Evolutionary conservation across 37 sponge, comb jelly and placozoan genomes (phyloP), one percentile per base, ranked within the genome.

Genomic region (Eunapius fragilis): DNA sequence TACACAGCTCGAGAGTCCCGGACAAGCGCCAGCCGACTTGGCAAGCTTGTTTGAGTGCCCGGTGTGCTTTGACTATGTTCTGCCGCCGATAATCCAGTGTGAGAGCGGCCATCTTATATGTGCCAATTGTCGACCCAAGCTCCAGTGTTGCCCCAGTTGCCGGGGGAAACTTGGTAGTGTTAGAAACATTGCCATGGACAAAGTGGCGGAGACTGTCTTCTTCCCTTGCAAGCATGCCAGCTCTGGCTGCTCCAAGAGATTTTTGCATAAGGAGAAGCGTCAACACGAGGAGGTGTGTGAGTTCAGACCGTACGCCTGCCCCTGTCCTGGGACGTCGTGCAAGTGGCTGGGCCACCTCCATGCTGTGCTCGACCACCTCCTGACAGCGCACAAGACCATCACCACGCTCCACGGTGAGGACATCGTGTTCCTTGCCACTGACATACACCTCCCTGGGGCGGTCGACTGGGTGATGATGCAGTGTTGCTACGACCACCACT

Each of bases 381-480:
- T 85, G 4, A 79, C 75, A 2, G 85, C 91, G 31, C 98, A 98
- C 93, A 96, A 96, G 86, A 91, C 91, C 74, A 96, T 98, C 74
- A 98, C 98, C 35, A 98, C 92, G 2, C 93, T 98, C 2, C 87
- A 89, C 11, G 98, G 98, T 5, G 98, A 98, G 58, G 98, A 98
- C 76, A 98, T 98, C 50, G 98, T 98, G 75, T 98, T 98, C 79
- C 89, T 98, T 23, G 98, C 98, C 19, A 98, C 98, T 28, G 98
- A 98, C 73, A 94, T 98, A 33, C 89, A 93, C 48, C 89, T 98
- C 13, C 94, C 93, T 0, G 98, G 98, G 2, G 95, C 98, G 0
- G 96, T 96, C 31, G 98, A 98, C 87, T 98, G 98, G 98, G 98
- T 98, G 49, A 98, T 98, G 98, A 92, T 98, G 96, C 98, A 98